Base-by-base conservation (phyloP, 2,888 invertebrate species). In the Nudaria mundana region DNA sequence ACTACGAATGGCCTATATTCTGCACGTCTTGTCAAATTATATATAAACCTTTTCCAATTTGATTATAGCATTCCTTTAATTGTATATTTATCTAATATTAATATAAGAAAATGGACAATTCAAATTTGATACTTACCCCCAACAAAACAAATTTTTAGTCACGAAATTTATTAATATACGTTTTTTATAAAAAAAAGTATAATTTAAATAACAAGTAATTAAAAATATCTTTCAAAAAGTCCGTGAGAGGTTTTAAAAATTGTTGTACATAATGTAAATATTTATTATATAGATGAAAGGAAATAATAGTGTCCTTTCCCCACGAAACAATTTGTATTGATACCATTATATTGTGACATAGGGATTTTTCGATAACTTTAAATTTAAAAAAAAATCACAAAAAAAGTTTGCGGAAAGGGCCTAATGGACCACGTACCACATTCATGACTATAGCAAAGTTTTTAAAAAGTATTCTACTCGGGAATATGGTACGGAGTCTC, bases 241-340 rank as follows among this genome's bases (percentile, higher is more conserved):
- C 74, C 72, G 66, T 70, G 64, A 62, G 48, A 46, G 56, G 62
- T 59, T 68, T 31, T 22, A 62, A 60, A 53, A 66, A 72, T 8
- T 15, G 61, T 52, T 85, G 84, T 85, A 85, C 57, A 87, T 84
- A 83, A 14, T 84, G 83, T 86, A 81, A 64, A 82, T 81, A 81
- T 8, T 28, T 14, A 14, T 24, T 24, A 24, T 24, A 24, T 62
- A 71, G 67, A 69, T 64, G 68, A 57, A 67, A 57, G 60, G 66
- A 20, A 20, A 20, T 20, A 59, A 56, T 60, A 56, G 60, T 59
- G 72, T 70, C 74, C 76, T 76, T 75, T 76, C 71, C 74, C n/a
- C 63, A 48, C 43, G 30, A 64, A 65, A 71, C 64, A 64, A 74
- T 76, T 78, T 75, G 54, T 71, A 63, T 76, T 74, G 64, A 60